Conservation (phyloP, 2,113 vertebrate genomes). For the Crotophaga sulcirostris region DNA sequence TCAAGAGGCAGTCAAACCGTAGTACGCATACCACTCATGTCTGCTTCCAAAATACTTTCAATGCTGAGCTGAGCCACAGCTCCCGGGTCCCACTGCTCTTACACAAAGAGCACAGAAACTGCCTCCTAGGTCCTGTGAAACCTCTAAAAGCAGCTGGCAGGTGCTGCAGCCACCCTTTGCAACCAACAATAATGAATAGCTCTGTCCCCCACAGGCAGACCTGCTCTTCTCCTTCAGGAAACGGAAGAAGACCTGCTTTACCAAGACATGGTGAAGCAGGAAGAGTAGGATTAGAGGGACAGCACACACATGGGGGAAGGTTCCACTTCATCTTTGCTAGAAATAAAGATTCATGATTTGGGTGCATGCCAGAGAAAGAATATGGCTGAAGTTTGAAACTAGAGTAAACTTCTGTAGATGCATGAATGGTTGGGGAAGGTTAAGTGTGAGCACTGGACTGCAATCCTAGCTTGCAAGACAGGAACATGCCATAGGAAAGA, state of each 20-base stretch:
- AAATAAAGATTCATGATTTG: not conserved
- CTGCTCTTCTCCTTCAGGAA: not conserved
- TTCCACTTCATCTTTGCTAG: not conserved
- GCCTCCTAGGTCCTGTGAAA: not conserved
- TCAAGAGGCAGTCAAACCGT: not conserved
- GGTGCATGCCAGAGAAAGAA: not conserved
- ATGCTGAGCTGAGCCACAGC: not conserved
- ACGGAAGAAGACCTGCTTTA: not conserved
- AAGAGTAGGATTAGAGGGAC: not conserved
- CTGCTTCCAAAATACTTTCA: not conserved
- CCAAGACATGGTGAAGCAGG: not conserved
- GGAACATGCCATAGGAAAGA: not conserved
- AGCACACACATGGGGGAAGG: not conserved
- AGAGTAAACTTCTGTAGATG: not conserved
- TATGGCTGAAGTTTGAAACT: not conserved
- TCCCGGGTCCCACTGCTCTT: not conserved
- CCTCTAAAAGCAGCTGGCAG: not conserved
- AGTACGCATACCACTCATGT: fast-evolving
- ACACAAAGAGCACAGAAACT: not conserved
- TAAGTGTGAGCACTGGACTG: not conserved
- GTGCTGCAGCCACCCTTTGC: not conserved
- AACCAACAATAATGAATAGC: not conserved
- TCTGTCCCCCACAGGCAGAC: not conserved
- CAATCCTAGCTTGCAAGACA: not conserved
- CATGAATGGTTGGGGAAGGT: not conserved